These are phyloP conservation scores for Epinotia brunnichana DNA, from an alignment of 2,888 invertebrate genomes.

Conservation along the genomic window DNA sequence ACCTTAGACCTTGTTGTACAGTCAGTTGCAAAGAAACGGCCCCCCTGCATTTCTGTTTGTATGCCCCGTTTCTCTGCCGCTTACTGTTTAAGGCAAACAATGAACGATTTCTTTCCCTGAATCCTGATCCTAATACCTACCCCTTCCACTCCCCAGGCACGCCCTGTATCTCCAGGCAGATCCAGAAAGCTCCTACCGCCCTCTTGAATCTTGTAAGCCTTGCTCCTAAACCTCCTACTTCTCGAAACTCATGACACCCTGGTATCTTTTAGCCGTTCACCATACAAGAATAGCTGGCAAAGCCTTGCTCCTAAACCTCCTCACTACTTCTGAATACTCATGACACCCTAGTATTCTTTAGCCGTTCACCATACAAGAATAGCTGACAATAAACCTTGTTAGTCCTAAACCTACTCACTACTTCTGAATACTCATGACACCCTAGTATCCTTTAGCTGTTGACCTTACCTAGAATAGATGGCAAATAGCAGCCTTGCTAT, in stretches of 20 bases:
- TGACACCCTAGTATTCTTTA: not conserved
- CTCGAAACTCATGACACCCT: not conserved
- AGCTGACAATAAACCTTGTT: too few relatives aligned
- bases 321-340: not conserved
- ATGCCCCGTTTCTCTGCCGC: too few relatives aligned
- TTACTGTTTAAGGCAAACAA: too few relatives aligned
- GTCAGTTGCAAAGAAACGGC: too few relatives aligned
- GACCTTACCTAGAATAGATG: too few relatives aligned
- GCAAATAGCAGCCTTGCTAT: too few relatives aligned
- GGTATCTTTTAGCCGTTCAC: not conserved
- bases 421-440: not conserved
- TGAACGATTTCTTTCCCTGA: too few relatives aligned
- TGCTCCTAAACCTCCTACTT: not conserved
- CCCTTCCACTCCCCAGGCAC: slow-evolving; percentile 48
- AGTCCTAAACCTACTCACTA: not conserved
- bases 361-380: too few relatives aligned
- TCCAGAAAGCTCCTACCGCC: slow-evolving; percentile 39
- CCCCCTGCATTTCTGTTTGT: too few relatives aligned
- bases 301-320: not conserved
- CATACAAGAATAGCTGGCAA: too few relatives aligned
- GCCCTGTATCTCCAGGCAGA: slow-evolving; percentile 43
- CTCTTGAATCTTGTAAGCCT: slow-evolving; percentile 52
- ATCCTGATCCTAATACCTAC: not conserved
- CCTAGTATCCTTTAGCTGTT: too few relatives aligned
- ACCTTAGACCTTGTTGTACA: too few relatives aligned